A percentile compares a stretch with the other conserved stretches of the same genome.
Conservation (phyloP, 1,140 invertebrate genomes). For the Lasaia peninsularis region DNA sequence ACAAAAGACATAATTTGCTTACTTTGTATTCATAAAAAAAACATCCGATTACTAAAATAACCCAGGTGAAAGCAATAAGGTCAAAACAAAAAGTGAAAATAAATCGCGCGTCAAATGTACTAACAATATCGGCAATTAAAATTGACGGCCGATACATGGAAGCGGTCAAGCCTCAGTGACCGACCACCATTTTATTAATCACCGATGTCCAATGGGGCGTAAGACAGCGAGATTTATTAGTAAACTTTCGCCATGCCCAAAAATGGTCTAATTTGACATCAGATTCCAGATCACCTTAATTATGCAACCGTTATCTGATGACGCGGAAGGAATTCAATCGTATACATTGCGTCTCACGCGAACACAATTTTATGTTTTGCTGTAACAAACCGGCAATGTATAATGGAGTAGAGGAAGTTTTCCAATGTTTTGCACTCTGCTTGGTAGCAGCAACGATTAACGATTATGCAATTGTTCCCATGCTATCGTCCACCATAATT, state of each 20-base stretch:
- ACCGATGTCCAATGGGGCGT: slow-evolving; percentile 43
- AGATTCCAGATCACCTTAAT: slow-evolving; percentile 22
- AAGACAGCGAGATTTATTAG: slow-evolving; percentile 49
- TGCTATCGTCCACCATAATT: slow-evolving; percentile 39
- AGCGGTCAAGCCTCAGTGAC: slow-evolving; percentile 33
- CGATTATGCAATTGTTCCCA: slow-evolving; percentile 42
- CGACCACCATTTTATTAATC: slow-evolving; percentile 52
- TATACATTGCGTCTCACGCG: slow-evolving; percentile 12
- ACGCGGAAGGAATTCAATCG: not conserved
- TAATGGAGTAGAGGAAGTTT: not conserved
- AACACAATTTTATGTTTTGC: not conserved
- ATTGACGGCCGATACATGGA: slow-evolving; percentile 33
- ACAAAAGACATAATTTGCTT: no score
- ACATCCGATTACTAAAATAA: not conserved
- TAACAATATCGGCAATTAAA: slow-evolving; percentile 44
- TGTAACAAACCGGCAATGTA: slow-evolving; percentile 20
- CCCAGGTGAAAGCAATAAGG: slow-evolving; percentile 34
- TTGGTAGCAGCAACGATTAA: slow-evolving; percentile 19
- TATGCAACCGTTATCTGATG: slow-evolving; percentile 15
- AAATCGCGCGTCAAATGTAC: slow-evolving; percentile 35
- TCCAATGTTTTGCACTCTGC: not conserved
- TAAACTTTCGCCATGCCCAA: slow-evolving; percentile 47
- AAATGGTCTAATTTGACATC: slow-evolving; percentile 61
- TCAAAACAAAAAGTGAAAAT: slow-evolving; percentile 43
- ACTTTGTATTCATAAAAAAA: no score